Base-by-base conservation (phyloP, 2,888 invertebrate species). In the Stegophylla sp. region DNA sequence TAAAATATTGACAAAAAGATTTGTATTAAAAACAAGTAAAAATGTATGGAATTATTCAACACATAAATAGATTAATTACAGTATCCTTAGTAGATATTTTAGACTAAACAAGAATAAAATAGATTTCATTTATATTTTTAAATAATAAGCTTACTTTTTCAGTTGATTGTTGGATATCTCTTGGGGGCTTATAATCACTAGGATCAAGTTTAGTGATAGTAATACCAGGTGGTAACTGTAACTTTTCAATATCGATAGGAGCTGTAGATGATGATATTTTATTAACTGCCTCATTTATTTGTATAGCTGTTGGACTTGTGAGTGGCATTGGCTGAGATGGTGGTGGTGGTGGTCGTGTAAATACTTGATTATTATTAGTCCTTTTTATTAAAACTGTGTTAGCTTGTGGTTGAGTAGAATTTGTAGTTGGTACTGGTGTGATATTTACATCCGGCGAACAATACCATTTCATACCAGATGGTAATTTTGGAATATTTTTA, bases 171-270 rank as follows among this genome's bases (percentile, higher is more conserved):
- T 79, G 79, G 23, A 79, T 79, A 13, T 79, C 69, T 61, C 79
- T 71, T 34, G 69, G 79, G 34, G 79, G 79, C 61, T 79, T 79
- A 48, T 79, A 79, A 67, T 79, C 79, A 61, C 87, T 87, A 20
- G 85, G 84, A 83, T 87, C 87, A 28, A 88, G 87, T 86, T 88
- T 88, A 7, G 88, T 88, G 82, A 88, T 88, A 23, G 88, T 94
- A 66, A 94, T 94, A n/a, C 94, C 94, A 0, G 94, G 93, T 0
- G 94, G 94, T 63, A 94, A 86, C 56, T 88, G 88, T 26, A 92
- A 85, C 83, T 91, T 91, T 12, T 91, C 90, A 75, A 91, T 82
- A 81, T 84, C 84, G 13, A 82, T 82, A 34, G 83, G 83, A 26
- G 83, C 82, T 41, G 84, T 77, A 28, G 84, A 83, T 23, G 83